These are phyloP conservation scores for Pangasius krempfi DNA, from an alignment of 2,797 vertebrate species.

Conservation along the genomic window DNA sequence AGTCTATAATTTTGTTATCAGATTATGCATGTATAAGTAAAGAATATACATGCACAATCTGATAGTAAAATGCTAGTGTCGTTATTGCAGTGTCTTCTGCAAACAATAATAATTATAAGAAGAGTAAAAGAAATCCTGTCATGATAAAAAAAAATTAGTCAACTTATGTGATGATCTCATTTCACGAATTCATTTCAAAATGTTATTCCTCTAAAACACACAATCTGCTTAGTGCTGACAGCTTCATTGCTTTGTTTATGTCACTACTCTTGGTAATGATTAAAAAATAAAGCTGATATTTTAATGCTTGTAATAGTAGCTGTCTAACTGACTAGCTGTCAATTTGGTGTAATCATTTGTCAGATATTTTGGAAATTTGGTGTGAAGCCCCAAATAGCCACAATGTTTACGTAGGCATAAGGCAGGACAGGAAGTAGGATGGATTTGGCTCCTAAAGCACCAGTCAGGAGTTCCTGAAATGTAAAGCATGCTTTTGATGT, in stretches of 20 bases:
- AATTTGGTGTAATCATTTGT: background rate
- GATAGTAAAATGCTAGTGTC: background rate
- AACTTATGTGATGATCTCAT: background rate
- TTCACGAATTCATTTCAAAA: background rate
- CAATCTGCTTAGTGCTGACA: background rate
- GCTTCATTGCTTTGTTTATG: background rate
- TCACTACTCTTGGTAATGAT: background rate
- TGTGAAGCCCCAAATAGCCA: background rate
- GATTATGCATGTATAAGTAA: background rate
- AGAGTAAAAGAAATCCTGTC: background rate
- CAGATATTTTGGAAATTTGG: background rate
- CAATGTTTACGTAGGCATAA: background rate
- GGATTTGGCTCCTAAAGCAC: background rate
- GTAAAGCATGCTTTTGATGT: background rate
- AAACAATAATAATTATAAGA: background rate
- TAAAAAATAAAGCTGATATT: background rate
- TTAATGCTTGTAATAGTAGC: background rate
- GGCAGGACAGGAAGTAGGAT: background rate
- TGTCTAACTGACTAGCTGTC: background rate
- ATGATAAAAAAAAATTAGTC: background rate
- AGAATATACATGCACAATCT: background rate
- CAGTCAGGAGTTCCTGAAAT: background rate
- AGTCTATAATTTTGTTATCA: background rate
- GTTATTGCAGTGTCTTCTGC: background rate
- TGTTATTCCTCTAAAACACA: background rate